Evolutionary conservation across 2,888 invertebrate genomes (phyloP).

Genomic region (Aphrophora alni): DNA sequence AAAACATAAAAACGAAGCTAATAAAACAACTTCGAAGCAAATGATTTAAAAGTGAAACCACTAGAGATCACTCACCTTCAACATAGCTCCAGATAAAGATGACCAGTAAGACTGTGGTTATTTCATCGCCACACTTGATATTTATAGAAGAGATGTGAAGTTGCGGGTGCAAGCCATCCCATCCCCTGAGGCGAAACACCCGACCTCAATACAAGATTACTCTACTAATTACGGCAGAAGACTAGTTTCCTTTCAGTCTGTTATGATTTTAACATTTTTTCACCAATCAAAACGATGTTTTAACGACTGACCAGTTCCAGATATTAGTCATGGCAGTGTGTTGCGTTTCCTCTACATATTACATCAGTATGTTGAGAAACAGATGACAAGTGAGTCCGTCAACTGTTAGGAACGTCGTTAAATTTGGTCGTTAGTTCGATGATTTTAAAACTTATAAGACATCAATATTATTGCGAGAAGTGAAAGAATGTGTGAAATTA

Average conservation of each 20-base stretch:
- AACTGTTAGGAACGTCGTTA: neutral
- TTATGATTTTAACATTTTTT: constrained; percentile 6
- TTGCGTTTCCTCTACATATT: neutral
- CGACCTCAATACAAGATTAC: constrained; percentile 6
- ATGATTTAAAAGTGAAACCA: neutral
- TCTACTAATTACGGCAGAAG: neutral
- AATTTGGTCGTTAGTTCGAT: neutral
- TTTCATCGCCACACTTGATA: neutral
- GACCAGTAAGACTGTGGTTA: neutral
- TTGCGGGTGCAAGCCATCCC: neutral
- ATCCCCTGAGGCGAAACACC: neutral
- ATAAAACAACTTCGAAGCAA: no score
- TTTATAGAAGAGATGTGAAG: neutral
- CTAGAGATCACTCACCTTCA: neutral
- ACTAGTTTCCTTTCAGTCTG: neutral
- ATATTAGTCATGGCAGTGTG: neutral
- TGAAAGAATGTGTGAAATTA: neutral
- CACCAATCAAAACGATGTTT: neutral
- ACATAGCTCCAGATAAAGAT: neutral
- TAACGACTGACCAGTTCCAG: neutral
- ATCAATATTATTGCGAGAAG: neutral
- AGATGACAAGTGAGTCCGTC: neutral
- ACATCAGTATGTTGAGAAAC: neutral
- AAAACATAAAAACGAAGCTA: no score
- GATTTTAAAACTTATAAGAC: neutral